These are phyloP conservation scores for Rhynchophorus ferrugineus DNA, from an alignment of 1,140 invertebrate genomes.

Conservation along the genomic window DNA sequence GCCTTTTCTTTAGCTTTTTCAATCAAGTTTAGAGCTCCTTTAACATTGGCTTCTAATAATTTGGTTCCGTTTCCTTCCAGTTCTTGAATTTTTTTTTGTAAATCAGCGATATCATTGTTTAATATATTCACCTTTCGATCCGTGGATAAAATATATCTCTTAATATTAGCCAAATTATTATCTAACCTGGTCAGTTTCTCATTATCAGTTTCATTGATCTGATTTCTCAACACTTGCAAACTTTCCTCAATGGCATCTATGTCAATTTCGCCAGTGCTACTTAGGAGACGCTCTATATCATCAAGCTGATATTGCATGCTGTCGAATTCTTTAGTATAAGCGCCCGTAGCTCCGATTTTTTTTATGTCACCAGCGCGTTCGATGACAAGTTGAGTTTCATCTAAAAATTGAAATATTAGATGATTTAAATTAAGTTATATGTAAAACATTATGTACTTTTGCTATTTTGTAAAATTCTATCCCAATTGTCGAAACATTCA, in stretches of 20 bases:
- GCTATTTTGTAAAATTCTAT: constrained; percentile 68
- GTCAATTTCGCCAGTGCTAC: constrained; percentile 52
- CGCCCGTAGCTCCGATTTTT: constrained; percentile 84
- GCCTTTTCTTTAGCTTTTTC: constrained; percentile 65
- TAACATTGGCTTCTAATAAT: constrained; percentile 89
- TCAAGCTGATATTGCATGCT: constrained; percentile 79
- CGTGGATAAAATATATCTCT: constrained; percentile 67
- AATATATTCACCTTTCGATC: constrained; percentile 71
- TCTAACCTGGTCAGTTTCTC: constrained; percentile 55
- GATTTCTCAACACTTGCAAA: constrained; percentile 41
- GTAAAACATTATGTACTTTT: constrained; percentile 31
- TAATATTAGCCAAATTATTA: constrained; percentile 63
- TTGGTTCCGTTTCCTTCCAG: constrained; percentile 81
- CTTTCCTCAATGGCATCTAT: constrained; percentile 42
- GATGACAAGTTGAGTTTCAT: constrained; percentile 67
- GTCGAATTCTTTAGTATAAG: constrained; percentile 89
- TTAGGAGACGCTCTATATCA: constrained; percentile 68
- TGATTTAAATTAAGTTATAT: not conserved
- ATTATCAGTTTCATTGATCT: constrained; percentile 44
- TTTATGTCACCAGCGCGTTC: constrained; percentile 84
- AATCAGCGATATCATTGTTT: constrained; percentile 58
- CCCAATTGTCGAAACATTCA: constrained; percentile 99
- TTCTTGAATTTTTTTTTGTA: constrained; percentile 65
- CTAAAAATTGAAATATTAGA: constrained; percentile 39
- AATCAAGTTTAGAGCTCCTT: constrained; percentile 88